Conservation (phyloP, 2,797 vertebrate genomes). For the Gastrophryne carolinensis region DNA sequence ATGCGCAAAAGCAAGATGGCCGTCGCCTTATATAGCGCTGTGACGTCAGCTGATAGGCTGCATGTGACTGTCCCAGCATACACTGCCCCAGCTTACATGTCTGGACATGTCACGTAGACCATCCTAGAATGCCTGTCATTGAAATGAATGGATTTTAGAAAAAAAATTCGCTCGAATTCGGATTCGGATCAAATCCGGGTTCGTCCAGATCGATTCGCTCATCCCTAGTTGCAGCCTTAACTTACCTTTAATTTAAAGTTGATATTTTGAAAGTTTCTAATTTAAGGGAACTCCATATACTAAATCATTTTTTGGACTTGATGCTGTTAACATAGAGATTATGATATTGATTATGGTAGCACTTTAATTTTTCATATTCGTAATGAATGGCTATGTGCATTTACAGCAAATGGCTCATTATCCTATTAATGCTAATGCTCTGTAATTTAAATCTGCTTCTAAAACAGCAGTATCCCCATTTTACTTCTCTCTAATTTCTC, state of each 20-base stretch:
- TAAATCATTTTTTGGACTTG: background rate
- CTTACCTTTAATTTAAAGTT: background rate
- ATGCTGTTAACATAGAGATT: background rate
- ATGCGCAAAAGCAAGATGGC: too few species aligned
- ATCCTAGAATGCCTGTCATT: too few species aligned
- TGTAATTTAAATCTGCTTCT: slow-evolving; percentile 15
- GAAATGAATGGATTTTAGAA: too few species aligned
- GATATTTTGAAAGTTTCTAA: slow-evolving; percentile 17
- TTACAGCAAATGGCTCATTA: slow-evolving; percentile 14
- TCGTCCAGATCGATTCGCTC: too few species aligned
- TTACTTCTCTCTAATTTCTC: background rate
- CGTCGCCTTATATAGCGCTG: too few species aligned
- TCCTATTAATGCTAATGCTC: slow-evolving; percentile 4
- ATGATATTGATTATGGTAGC: background rate
- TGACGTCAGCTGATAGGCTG: too few species aligned
- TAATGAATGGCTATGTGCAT: slow-evolving; percentile 4
- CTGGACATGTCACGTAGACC: too few species aligned
- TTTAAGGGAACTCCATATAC: slow-evolving; percentile 14
- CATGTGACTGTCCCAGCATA: too few species aligned
- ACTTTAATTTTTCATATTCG: slow-evolving; percentile 10
- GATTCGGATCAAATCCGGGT: too few species aligned
- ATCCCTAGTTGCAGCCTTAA: too few species aligned
- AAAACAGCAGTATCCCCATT: background rate
- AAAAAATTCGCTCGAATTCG: too few species aligned
- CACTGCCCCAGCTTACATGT: too few species aligned